Evolutionary conservation across 2,888 invertebrate species (phyloP), one percentile per base, ranked within the genome.

Genomic region (Apoderus coryli): DNA sequence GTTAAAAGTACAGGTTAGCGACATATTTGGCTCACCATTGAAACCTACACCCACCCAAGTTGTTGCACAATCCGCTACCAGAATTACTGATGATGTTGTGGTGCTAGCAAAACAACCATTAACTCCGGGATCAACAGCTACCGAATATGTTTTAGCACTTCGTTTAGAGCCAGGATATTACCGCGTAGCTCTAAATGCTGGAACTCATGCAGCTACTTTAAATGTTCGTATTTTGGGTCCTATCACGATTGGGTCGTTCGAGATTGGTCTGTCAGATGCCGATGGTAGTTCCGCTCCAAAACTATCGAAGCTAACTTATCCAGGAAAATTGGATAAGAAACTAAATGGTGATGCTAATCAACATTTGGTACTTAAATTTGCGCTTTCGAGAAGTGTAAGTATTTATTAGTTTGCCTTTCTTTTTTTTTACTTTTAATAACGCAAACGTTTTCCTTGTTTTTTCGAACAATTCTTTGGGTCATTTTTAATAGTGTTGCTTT

Each of bases 291-390:
- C 84, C 13, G 76, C 81, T 32, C 75, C 85, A 1, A 80, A 79
- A 54, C 60, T 85, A 32, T 72, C 61, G 36, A 80, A 79, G 38
- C 64, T 93, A 4, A 56, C 63, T 0, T 39, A 38, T 15, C 85
- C 85, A 2, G 69, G 72, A 36, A 81, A 81, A 51, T 57, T 88
- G 15, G 47, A 63, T 0, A 68, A 70, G 25, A 61, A 65, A 6
- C 60, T 93, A 10, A 77, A 81, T 44, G 88, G 86, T 4, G 95
- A 96, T 60, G 75, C 77, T 42, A 77, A 88, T 46, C 93, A 95
- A 57, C 67, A 68, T 49, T 60, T 98, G 34, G 63, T 80, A 2
- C 63, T 92, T 43, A 81, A 82, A 55, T 84, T 90, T 54, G 60
- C 67, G 2, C 63, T 95, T 9, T 57, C 77, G 0, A 72, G 88